phyloP scores from a whole-genome alignment of 2,113 vertebrate species.

The Ahaetulla prasina region DNA sequence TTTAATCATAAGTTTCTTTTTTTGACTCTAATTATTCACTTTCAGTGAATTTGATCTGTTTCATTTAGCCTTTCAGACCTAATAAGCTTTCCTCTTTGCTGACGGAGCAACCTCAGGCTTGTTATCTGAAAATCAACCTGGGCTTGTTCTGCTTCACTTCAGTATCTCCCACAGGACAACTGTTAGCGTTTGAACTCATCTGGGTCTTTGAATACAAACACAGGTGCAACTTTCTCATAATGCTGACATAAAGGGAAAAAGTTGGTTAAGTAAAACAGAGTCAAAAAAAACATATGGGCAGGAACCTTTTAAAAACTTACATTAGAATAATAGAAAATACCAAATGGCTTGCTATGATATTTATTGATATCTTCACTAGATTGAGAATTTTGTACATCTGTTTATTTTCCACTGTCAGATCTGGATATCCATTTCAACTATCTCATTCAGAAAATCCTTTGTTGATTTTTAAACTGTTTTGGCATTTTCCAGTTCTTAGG shows the following conservation, averaged over 20 bases:
- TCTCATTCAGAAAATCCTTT: neutral
- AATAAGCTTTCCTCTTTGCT: constrained; percentile 18
- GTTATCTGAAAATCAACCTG: constrained; percentile 19
- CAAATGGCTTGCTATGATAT: neutral
- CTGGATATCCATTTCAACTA: neutral
- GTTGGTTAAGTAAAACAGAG: neutral
- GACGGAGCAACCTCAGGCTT: neutral
- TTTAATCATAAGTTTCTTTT: neutral
- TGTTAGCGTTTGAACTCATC: constrained; percentile 16
- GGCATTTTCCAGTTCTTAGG: neutral
- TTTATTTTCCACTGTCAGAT: neutral
- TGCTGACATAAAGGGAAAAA: constrained; percentile 29
- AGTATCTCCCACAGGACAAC: constrained; percentile 8
- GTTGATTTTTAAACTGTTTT: neutral
- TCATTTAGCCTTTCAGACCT: neutral
- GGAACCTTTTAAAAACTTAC: neutral
- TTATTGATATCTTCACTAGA: neutral
- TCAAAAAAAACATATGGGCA: constrained; percentile 7
- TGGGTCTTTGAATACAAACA: constrained; percentile 13
- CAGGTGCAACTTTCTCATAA: constrained; percentile 6
- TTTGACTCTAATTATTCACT: neutral
- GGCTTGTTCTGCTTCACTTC: constrained; percentile 20
- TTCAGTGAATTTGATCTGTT: neutral
- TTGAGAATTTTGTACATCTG: neutral
- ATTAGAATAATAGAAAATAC: neutral